Evolutionary conservation across 2,888 invertebrate genomes (phyloP).

Genomic region (Archaeoteleia sp.): DNA sequence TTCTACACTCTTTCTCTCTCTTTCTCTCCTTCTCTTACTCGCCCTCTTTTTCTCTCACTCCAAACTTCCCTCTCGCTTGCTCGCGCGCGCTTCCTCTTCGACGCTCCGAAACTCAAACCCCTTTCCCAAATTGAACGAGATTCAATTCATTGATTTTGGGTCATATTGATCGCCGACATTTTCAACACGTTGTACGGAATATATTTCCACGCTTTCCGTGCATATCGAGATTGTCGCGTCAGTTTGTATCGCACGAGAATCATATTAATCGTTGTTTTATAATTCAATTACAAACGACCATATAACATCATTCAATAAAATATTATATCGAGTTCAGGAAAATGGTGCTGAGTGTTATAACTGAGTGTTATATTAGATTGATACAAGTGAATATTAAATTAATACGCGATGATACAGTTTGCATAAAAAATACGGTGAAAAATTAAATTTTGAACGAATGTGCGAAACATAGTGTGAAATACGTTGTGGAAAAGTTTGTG

Average conservation of each 20-base stretch:
- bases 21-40: conserved; percentile 5
- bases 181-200: conserved; percentile 1
- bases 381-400: too few relatives aligned
- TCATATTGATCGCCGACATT: conserved; percentile 20
- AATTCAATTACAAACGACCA: too few relatives aligned
- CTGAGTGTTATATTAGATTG: too few relatives aligned
- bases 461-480: too few relatives aligned
- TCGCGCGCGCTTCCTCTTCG: conserved; percentile 21
- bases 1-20: conserved; percentile 8
- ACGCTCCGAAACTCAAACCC: conserved; percentile 4
- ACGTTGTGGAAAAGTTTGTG: too few relatives aligned
- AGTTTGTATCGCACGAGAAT: not conserved
- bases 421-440: too few relatives aligned
- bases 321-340: too few relatives aligned
- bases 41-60: conserved; percentile 24
- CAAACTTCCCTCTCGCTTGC: conserved; percentile 3
- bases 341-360: too few relatives aligned
- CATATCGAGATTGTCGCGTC: conserved; percentile 3
- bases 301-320: too few relatives aligned
- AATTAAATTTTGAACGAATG: too few relatives aligned
- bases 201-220: not conserved
- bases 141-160: conserved; percentile 33
- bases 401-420: too few relatives aligned
- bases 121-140: conserved; percentile 24
- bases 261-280: not conserved